Base-by-base conservation (phyloP, 2,797 vertebrate species). In the Argyrosomus regius region DNA sequence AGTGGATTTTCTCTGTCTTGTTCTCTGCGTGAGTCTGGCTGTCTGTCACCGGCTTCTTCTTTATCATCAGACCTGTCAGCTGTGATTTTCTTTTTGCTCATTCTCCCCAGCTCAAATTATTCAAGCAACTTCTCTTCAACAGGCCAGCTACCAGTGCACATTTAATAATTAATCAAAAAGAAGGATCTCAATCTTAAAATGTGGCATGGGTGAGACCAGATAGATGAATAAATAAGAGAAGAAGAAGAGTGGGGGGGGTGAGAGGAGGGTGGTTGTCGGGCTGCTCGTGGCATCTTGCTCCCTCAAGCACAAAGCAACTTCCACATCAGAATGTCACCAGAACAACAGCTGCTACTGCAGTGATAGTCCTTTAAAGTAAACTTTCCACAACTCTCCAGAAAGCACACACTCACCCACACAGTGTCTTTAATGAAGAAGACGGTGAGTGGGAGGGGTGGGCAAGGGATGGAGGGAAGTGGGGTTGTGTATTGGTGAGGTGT, bases 291-390 rank as follows among this genome's bases (percentile, higher is more conserved):
- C 82, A 84, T 88, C 75, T 87, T 57, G 26, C 80, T 87, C 85
- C 88, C 87, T 75, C 35, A 79, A 84, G 88, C 85, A 90, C 87
- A 90, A 93, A 93, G 82, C 81, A 54, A 86, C 88, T 89, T 88
- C 84, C 67, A 72, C 89, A 91, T 94, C 87, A 90, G 88, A 90
- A 92, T 93, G 91, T 93, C 93, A 94, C 63, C 75, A 80, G 77
- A 89, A 88, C 86, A 94, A 81, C 93, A 93, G 91, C 93, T 93
- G 91, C 91, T 92, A 41, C 84, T 84, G 80, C 74, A 60, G 72
- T 82, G 75, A 87, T 85, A 78, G 46, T 89, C 83, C 83, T 86
- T 87, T 87, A 91, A 94, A 95, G 92, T 92, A 91, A 95, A 95
- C 91, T 94, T 95, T 92, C 68, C 63, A 60, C 87, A 93, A 93